These are phyloP conservation scores for Phenganax subtilis DNA, from an alignment of 92 coral and sea anemone genomes.

Conservation along the genomic window DNA sequence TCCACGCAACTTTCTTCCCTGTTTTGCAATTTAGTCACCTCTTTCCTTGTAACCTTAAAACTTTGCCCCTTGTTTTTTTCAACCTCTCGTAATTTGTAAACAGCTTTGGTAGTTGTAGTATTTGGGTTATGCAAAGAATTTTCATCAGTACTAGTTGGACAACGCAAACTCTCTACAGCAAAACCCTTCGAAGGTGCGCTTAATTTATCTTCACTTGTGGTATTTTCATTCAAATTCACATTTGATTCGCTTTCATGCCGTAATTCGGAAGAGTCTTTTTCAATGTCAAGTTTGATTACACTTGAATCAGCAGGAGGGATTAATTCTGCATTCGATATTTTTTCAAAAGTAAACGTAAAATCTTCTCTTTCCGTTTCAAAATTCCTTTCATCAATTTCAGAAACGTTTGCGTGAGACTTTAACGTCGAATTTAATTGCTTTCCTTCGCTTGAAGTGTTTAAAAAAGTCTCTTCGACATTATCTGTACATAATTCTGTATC, in stretches of 20 bases:
- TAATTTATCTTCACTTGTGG: conserved; percentile 6
- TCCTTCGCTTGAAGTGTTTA: conserved; percentile 23
- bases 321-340: background rate
- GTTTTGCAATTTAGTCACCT: background rate
- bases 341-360: background rate
- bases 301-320: conserved; percentile 13
- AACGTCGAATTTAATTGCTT: conserved; percentile 21
- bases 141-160: background rate
- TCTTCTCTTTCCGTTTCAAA: background rate
- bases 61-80: background rate
- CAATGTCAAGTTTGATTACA: background rate
- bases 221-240: background rate
- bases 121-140: conserved; percentile 3
- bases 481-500: background rate
- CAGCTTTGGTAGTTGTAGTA: conserved; percentile 6
- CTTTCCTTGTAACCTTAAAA: conserved; percentile 22
- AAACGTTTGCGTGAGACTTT: conserved; percentile 13
- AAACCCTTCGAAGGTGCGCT: conserved; percentile 10
- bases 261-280: conserved; percentile 1
- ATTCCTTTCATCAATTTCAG: background rate
- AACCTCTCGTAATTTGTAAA: conserved; percentile 24
- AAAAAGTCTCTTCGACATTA: conserved; percentile 22
- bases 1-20: background rate
- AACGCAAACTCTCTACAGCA: background rate
- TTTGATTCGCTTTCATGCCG: background rate